Conservation (phyloP, 2,797 vertebrate genomes). For the Mormyrops boulengeri region DNA sequence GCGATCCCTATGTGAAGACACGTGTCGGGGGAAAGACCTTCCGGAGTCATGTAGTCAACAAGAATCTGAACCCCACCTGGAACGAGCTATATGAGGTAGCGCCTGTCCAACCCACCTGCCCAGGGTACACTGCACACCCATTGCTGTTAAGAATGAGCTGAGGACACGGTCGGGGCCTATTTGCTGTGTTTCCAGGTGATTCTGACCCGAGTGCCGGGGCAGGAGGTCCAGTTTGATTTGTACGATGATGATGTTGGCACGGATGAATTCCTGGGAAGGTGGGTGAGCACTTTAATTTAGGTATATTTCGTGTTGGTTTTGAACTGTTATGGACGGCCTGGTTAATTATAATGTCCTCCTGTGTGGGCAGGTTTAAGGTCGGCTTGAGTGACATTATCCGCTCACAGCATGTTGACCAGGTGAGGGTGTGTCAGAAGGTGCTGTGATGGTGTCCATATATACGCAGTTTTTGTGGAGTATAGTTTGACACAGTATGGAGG, state of each 20-base stretch:
- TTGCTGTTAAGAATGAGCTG: background rate
- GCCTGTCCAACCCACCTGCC: background rate
- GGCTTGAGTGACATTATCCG: constrained; percentile 68
- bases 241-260: constrained; percentile 85
- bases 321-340: background rate
- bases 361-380: constrained; percentile 69
- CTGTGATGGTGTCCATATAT: background rate
- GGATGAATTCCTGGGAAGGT: constrained; percentile 89
- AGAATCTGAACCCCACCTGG: constrained; percentile 85
- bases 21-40: constrained; percentile 72
- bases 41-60: constrained; percentile 78
- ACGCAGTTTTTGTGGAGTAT: background rate
- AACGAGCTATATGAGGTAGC: constrained; percentile 82
- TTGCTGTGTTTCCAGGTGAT: constrained; percentile 61
- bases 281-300: background rate
- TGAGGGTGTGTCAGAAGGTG: constrained; percentile 33
- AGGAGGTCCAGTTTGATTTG: constrained; percentile 75
- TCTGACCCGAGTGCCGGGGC: constrained; percentile 75
- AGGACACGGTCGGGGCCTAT: background rate
- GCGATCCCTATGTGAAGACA: constrained; percentile 84
- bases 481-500: background rate
- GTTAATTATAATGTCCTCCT: background rate
- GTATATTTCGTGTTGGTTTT: background rate
- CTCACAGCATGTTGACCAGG: constrained; percentile 74
- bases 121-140: background rate